Base-by-base conservation (phyloP, 1,140 invertebrate genomes). In the Wiebesia pumilae region DNA sequence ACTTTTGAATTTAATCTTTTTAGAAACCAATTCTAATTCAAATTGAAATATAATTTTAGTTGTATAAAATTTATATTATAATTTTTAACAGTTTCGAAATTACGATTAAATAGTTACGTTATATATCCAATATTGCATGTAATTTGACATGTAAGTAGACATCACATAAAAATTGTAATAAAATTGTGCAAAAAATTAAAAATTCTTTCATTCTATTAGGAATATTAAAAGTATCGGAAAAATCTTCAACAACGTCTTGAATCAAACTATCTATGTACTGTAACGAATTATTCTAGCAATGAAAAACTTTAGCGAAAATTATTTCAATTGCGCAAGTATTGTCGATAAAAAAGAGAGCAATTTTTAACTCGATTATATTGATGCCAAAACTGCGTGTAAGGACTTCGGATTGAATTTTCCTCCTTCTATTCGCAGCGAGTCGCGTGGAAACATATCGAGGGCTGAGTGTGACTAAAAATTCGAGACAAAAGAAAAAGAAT, bases 391-490 rank as follows among this genome's bases (percentile, higher is more conserved):
- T 10, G 54, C 82, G 30, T 47, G 51, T 33, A 27, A 51, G 54
- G 16, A 67, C 38, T 47, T 16, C 16, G 14, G 4, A 14, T n/a
- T n/a, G 19, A 47, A 43, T 40, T 67, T 75, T 81, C 82, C 62
- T 73, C 75, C 51, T 85, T 75, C 88, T 79, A 88, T 90, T 89
- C 84, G 85, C 43, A 80, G 79, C 77, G 88, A 90, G 65, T 90
- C 87, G 75, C 87, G 89, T 84, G 91, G 90, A 90, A 91, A 88
- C 75, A 90, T 65, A 71, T 89, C 87, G 69, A 85, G 87, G 87
- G 87, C 85, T 85, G 88, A 40, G 14, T 88, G 83, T 80, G n/a
- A 77, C 40, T 51, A 21, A 35, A 27, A 21, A 24, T 35, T 54
- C 24, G 35, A 87, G 88, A 80, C 67, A 87, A 87, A 87, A 69